Base-by-base conservation (phyloP, 1,140 invertebrate genomes). In the Vollenhovia emeryi region DNA sequence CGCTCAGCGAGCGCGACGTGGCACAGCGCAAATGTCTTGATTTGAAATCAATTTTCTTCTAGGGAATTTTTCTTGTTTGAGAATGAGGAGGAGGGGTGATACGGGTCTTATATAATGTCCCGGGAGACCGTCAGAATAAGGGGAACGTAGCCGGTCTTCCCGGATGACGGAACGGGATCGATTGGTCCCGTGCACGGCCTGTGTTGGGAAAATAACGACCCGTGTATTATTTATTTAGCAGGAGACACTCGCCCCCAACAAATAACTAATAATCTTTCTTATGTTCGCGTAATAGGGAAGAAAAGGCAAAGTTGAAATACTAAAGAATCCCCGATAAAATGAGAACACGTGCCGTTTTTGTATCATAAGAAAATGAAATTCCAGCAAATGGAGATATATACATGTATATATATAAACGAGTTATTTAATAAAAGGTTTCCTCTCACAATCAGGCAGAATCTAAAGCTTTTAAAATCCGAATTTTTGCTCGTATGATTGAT, bases 171-270 rank as follows among this genome's bases (percentile, higher is more conserved):
- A 52, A 52, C 43, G 64, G 84, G 69, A 84, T 92, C 88, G 91
- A 91, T 91, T 87, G 90, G 33, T 64, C 76, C 33, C 68, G n/a
- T 15, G 43, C 36, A n/a, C 33, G 30, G 7, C 45, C 27, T 43
- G 33, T 48, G 21, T 55, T 86, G 74, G 66, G 83, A 86, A 90
- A 84, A 59, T 84, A 86, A 87, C 87, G 74, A 88, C 69, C 60
- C n/a, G 79, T 59, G 60, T 74, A 88, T 92, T 91, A 91, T 90
- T 92, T 92, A 92, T 92, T 91, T 90, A 92, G 85, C 74, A 36
- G 48, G 27, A 68, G 55, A 33, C 64, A 75, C 86, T 18, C 48
- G n/a, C 48, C 3, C 48, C 15, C 83, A 88, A 87, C 80, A 85
- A 90, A 78, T 71, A 59, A 36, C 64, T 86, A 52, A 82, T 82